These are phyloP conservation scores for Eristalis tenax DNA, from an alignment of 2,888 invertebrate species.

Conservation along the genomic window DNA sequence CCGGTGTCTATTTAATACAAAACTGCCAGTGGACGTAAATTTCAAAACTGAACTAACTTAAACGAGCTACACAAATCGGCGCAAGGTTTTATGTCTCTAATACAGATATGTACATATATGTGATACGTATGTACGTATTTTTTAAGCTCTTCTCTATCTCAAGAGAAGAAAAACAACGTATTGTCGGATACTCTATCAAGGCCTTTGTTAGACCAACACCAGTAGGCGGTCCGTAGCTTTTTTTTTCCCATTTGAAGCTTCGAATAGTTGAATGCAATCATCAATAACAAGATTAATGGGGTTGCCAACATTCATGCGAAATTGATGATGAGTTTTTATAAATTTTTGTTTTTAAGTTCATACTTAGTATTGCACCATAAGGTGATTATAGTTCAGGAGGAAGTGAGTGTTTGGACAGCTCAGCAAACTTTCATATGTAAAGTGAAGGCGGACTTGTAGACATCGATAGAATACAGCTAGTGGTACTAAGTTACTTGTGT, in stretches of 20 bases:
- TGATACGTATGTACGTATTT: background rate
- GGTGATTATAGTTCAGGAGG: no score
- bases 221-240: background rate
- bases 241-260: background rate
- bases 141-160: background rate
- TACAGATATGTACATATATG: conserved; percentile 1
- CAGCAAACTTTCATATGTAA: no score
- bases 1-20: background rate
- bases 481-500: no score
- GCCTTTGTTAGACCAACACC: conserved; percentile 1
- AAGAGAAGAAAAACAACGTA: background rate
- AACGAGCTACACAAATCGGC: background rate
- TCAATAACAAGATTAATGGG: background rate
- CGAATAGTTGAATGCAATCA: background rate
- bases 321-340: background rate
- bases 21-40: background rate
- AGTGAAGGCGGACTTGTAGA: no score
- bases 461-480: no score
- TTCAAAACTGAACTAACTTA: background rate
- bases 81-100: background rate
- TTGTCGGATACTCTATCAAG: background rate
- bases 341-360: background rate
- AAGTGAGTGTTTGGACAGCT: no score
- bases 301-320: background rate
- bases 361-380: no score